phyloP scores from a whole-genome alignment of 30 jellyfish, hydroid and myxozoan species.

The Mastigias papua region DNA sequence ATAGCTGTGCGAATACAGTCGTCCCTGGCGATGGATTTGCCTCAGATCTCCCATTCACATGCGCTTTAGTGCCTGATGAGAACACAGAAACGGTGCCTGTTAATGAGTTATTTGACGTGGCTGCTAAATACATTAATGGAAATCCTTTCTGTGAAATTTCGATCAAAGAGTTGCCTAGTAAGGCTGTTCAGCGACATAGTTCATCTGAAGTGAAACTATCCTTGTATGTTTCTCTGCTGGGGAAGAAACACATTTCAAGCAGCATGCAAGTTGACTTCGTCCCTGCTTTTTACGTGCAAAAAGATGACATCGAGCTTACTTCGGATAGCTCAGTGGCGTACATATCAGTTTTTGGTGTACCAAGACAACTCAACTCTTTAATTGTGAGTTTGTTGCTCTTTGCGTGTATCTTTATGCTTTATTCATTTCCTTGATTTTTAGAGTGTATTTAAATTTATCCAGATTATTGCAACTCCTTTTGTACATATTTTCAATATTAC shows the following conservation, averaged over 20 bases:
- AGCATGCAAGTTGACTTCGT: neutral
- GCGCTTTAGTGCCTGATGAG: conserved; percentile 27
- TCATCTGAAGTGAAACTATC: neutral
- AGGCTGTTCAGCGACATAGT: conserved; percentile 1
- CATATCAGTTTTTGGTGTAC: conserved; percentile 3
- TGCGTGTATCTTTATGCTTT: neutral
- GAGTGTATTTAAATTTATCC: neutral
- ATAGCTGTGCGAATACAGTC: conserved; percentile 9
- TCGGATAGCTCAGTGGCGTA: conserved; percentile 13
- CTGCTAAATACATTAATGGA: conserved; percentile 53
- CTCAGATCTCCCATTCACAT: conserved; percentile 27
- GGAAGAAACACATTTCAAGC: conserved; percentile 17
- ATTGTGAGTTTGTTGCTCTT: neutral
- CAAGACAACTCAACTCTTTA: neutral
- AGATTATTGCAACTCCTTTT: no score
- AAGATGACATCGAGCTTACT: conserved; percentile 4
- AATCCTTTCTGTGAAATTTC: conserved; percentile 62
- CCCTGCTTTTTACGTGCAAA: conserved; percentile 23
- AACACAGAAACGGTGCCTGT: neutral
- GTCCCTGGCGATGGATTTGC: conserved; percentile 8
- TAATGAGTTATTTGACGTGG: conserved; percentile 19
- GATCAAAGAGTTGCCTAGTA: conserved; percentile 1
- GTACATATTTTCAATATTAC: no score
- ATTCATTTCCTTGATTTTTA: neutral
- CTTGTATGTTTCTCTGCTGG: conserved; percentile 34